phyloP scores from a whole-genome alignment of 2,797 vertebrate species.

The Spheniscus humboldti region DNA sequence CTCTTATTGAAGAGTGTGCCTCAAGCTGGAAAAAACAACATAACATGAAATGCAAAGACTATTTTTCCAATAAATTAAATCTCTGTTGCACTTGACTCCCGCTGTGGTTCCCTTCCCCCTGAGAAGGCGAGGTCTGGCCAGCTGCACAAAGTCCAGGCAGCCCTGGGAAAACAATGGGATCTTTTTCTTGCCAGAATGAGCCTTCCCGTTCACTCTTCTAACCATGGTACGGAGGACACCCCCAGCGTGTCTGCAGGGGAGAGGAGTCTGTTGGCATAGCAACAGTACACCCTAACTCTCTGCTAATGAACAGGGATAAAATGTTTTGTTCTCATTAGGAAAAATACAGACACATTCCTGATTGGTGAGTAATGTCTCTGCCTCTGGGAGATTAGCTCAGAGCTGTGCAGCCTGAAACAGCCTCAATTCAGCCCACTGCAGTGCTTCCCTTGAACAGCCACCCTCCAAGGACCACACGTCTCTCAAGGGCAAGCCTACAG shows the following conservation, averaged over 20 bases:
- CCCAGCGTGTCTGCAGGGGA: constrained; percentile 45
- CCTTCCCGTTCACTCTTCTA: constrained; percentile 48
- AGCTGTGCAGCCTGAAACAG: constrained; percentile 57
- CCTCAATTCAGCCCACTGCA: constrained; percentile 51
- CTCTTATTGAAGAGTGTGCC: constrained; percentile 43
- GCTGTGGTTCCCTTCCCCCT: constrained; percentile 23
- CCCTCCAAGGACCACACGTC: background rate
- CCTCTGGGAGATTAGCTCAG: constrained; percentile 65
- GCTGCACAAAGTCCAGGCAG: constrained; percentile 50
- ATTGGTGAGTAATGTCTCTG: constrained; percentile 74
- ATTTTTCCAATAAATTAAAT: constrained; percentile 45
- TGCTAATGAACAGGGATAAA: constrained; percentile 68
- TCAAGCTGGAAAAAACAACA: constrained; percentile 65
- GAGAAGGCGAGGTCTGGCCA: constrained; percentile 33
- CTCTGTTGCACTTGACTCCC: constrained; percentile 35
- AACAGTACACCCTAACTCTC: constrained; percentile 62
- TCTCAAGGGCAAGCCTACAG: constrained; percentile 31
- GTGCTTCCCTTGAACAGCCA: constrained; percentile 25
- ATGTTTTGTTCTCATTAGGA: constrained; percentile 75
- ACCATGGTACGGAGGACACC: constrained; percentile 45
- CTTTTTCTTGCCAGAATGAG: constrained; percentile 47
- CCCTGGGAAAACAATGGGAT: constrained; percentile 51
- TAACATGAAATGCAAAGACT: constrained; percentile 43
- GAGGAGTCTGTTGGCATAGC: constrained; percentile 68
- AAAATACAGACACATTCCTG: constrained; percentile 74